phyloP scores from a whole-genome alignment of 2,797 vertebrate species.

The Diglossa cyanea region DNA sequence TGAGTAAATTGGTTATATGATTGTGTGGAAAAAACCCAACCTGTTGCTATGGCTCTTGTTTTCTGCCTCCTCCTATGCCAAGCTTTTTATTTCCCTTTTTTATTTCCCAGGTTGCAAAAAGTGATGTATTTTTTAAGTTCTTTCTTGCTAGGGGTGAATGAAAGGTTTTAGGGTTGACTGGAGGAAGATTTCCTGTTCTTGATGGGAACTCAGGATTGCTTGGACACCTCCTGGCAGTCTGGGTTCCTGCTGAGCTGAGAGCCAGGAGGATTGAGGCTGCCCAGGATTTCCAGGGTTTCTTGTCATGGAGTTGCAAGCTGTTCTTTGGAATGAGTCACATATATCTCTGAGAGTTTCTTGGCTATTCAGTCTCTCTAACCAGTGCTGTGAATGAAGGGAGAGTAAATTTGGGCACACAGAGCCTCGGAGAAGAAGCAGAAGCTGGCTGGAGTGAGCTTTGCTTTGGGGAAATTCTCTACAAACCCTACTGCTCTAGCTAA shows the following conservation, averaged over 20 bases:
- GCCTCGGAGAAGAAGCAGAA: neutral
- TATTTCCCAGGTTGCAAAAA: neutral
- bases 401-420: neutral
- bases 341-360: neutral
- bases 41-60: neutral
- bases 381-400: neutral
- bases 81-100: neutral
- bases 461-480: neutral
- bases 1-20: neutral
- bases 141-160: neutral
- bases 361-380: neutral
- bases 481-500: neutral
- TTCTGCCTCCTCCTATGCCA: neutral
- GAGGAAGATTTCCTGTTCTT: neutral
- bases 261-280: neutral
- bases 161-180: neutral
- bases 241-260: neutral
- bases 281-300: neutral
- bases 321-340: neutral
- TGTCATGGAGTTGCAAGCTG: neutral
- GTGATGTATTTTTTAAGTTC: neutral
- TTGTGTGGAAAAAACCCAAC: neutral
- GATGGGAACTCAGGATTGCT: neutral
- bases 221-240: fast-evolving
- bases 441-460: neutral